Evolutionary conservation across 2,113 vertebrate species (phyloP).

Genomic region (Otus sunia): DNA sequence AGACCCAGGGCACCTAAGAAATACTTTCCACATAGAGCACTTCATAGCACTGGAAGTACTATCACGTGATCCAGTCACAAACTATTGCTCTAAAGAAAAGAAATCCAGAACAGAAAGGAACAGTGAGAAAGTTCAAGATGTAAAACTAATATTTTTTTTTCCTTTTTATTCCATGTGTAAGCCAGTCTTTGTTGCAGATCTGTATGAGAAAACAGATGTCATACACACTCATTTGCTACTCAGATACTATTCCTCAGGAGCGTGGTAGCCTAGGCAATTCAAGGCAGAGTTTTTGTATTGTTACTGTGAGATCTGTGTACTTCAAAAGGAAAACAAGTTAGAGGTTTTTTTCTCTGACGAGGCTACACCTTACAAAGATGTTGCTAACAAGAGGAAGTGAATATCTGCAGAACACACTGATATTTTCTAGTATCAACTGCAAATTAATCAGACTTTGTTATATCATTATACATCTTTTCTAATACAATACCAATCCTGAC

Average conservation of each 20-base stretch:
- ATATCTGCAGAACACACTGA: background rate
- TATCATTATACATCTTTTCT: background rate
- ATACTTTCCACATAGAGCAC: background rate
- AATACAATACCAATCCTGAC: background rate
- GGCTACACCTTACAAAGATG: background rate
- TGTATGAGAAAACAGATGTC: background rate
- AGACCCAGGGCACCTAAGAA: background rate
- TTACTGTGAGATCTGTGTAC: background rate
- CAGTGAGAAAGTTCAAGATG: background rate
- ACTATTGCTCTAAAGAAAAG: background rate
- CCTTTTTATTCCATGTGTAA: background rate
- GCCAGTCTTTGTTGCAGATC: background rate
- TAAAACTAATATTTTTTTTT: background rate
- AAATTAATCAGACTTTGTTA: background rate
- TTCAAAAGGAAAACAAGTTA: background rate
- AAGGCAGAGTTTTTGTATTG: background rate
- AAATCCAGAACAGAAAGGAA: background rate
- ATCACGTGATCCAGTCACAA: background rate
- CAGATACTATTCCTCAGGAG: background rate
- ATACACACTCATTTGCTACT: background rate
- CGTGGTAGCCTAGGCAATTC: background rate
- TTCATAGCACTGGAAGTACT: background rate
- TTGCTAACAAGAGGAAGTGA: background rate
- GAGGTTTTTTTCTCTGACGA: background rate
- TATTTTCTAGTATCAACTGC: background rate